These are phyloP conservation scores for Apamea crenata DNA, from an alignment of 2,888 invertebrate genomes.

Conservation along the genomic window DNA sequence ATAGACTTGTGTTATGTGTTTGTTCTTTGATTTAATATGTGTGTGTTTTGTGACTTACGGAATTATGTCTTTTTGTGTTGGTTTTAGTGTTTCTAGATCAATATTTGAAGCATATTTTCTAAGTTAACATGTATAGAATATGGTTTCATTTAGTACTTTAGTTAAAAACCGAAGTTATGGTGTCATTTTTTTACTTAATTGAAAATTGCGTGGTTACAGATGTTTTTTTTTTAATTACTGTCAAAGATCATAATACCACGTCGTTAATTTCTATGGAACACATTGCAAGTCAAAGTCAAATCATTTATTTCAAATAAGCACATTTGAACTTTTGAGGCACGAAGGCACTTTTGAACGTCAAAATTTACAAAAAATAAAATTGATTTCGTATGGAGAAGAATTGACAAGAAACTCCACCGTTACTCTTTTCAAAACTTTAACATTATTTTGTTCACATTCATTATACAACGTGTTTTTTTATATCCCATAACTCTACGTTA, in stretches of 20 bases:
- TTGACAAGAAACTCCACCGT: background rate
- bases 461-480: too few species aligned
- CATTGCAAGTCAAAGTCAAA: background rate
- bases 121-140: too few species aligned
- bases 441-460: too few species aligned
- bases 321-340: too few species aligned
- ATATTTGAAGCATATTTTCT: background rate
- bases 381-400: background rate
- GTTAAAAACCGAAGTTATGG: too few species aligned
- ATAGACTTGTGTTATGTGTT: constrained; percentile 38
- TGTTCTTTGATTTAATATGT: constrained; percentile 45
- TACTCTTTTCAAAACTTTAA: background rate
- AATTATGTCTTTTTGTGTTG: background rate
- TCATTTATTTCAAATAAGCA: background rate
- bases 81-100: background rate
- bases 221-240: too few species aligned
- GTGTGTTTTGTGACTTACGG: constrained; percentile 2
- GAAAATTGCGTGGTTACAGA: too few species aligned
- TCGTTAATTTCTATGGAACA: too few species aligned
- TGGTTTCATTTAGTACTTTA: too few species aligned
- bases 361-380: background rate
- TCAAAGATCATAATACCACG: too few species aligned
- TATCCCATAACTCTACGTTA: too few species aligned
- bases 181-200: background rate
- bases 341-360: background rate